Conservation (phyloP, 2,113 vertebrate species). For the Neotoma lepida region DNA sequence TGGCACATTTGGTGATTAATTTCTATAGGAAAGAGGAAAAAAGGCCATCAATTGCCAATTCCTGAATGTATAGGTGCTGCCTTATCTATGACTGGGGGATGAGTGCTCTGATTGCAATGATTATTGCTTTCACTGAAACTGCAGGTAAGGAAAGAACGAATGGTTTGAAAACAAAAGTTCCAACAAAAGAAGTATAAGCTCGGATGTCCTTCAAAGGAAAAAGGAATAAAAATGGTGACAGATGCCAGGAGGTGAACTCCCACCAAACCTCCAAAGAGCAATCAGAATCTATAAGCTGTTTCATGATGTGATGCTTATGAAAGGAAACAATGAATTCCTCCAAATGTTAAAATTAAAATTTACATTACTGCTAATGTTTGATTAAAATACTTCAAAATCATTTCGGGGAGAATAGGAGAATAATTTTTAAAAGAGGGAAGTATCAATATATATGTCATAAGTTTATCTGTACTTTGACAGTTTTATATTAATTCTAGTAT, state of each 20-base stretch:
- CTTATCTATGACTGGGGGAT: neutral
- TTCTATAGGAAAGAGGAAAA: neutral
- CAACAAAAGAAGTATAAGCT: neutral
- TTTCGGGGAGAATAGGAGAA: neutral
- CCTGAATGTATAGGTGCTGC: fast-evolving
- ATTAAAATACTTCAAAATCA: neutral
- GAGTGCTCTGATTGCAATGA: neutral
- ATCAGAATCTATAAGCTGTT: neutral
- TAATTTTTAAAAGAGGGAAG: neutral
- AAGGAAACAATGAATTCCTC: neutral
- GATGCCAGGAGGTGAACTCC: neutral
- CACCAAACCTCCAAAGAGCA: neutral
- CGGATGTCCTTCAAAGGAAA: neutral
- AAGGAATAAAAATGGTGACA: neutral
- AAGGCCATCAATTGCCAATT: neutral
- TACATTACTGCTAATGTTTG: neutral
- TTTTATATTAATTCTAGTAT: neutral
- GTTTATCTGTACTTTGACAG: neutral
- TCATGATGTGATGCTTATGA: neutral
- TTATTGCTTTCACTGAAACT: neutral
- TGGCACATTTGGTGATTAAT: neutral
- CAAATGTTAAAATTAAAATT: neutral
- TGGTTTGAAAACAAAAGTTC: neutral
- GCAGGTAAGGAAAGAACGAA: neutral
- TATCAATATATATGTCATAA: neutral